A percentile compares a stretch with the other conserved stretches of the same genome.
phyloP scores from a whole-genome alignment of 1,140 invertebrate genomes.

The Coenobita brevimanus region DNA sequence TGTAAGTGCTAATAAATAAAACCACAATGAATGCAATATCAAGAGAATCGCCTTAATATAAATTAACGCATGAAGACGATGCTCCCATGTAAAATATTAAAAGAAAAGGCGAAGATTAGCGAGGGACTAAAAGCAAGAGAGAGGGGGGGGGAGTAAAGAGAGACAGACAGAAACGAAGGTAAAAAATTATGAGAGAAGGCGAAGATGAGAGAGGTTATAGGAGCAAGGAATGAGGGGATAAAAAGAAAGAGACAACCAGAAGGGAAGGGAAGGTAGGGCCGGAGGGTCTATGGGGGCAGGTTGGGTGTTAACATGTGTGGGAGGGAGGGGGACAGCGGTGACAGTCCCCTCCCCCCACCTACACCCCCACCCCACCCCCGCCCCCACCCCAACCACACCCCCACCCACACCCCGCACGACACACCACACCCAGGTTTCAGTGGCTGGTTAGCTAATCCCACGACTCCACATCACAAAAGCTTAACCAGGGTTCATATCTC shows the following conservation, averaged over 20 bases:
- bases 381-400: neutral
- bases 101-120: neutral
- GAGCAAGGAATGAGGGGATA: too few species aligned
- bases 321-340: conserved; percentile 13
- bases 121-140: conserved; percentile 28
- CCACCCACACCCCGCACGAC: neutral
- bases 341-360: conserved; percentile 26
- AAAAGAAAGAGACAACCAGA: too few species aligned
- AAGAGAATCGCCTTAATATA: too few species aligned
- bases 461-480: neutral
- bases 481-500: too few species aligned
- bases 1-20: too few species aligned
- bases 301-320: conserved; percentile 37
- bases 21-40: too few species aligned
- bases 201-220: neutral
- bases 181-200: neutral
- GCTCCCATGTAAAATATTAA: too few species aligned
- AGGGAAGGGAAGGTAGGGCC: neutral
- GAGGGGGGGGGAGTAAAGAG: conserved; percentile 7
- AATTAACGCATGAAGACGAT: too few species aligned
- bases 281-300: neutral
- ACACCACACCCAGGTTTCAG: neutral
- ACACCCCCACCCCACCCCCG: neutral
- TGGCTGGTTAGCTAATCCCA: neutral
- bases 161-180: neutral